Conservation (phyloP, 1,140 invertebrate species). For the Euglossa dilemma region DNA sequence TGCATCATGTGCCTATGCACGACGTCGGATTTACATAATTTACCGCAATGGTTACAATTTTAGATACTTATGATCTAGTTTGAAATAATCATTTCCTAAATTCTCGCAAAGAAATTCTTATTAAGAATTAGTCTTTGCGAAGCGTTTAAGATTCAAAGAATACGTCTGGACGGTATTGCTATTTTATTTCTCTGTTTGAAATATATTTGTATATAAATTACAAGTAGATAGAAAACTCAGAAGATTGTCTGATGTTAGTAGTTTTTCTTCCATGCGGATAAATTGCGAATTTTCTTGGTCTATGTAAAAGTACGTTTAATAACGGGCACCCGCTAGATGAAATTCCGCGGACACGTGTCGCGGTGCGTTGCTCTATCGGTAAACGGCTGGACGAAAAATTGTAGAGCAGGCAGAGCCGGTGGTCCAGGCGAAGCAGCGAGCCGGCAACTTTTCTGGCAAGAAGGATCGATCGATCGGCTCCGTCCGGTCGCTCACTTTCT, state of each 20-base stretch:
- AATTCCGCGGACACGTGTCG: conserved; percentile 25
- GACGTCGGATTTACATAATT: too few species aligned
- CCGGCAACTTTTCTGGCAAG: conserved; percentile 44
- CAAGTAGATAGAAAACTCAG: too few species aligned
- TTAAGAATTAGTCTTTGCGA: too few species aligned
- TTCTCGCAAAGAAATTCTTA: too few species aligned
- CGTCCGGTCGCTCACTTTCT: conserved; percentile 47
- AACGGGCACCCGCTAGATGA: conserved; percentile 22
- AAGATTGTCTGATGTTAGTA: not conserved
- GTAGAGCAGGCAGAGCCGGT: not conserved
- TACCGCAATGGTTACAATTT: too few species aligned
- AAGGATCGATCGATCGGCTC: conserved; percentile 61
- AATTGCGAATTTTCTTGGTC: not conserved
- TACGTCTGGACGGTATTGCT: too few species aligned
- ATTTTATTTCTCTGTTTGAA: too few species aligned
- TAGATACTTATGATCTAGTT: too few species aligned
- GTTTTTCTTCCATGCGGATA: not conserved
- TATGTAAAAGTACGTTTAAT: not conserved
- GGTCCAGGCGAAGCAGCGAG: not conserved
- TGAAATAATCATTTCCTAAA: too few species aligned
- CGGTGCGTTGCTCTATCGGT: not conserved
- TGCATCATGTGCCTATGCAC: too few species aligned
- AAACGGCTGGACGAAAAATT: conserved; percentile 4
- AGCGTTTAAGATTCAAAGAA: too few species aligned
- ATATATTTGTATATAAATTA: too few species aligned